phyloP scores from a whole-genome alignment of 2,113 vertebrate genomes.

The Lycocorax pyrrhopterus region DNA sequence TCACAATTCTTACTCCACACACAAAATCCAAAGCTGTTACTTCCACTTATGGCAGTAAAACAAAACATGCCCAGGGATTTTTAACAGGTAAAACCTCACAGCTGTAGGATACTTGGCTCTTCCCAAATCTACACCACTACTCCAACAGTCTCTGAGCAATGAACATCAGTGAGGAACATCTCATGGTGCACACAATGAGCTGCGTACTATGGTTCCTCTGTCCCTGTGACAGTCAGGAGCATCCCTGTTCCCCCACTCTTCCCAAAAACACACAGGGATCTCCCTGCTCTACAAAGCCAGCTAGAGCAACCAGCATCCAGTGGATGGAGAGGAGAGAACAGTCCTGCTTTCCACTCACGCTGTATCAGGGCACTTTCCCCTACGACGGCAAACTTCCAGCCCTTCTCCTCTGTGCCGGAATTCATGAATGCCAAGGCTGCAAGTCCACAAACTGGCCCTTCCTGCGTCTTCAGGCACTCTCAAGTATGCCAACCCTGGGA shows the following conservation, averaged over 20 bases:
- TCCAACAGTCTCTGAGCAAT: neutral
- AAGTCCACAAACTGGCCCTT: neutral
- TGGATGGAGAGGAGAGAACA: neutral
- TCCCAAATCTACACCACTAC: neutral
- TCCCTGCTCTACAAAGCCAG: neutral
- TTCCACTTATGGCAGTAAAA: neutral
- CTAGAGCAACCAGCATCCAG: neutral
- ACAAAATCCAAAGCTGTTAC: neutral
- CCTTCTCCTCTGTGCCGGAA: neutral
- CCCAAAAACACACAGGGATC: neutral
- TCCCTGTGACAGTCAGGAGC: neutral
- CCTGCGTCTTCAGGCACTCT: neutral
- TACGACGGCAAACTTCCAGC: rapidly evolving
- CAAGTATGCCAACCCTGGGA: constrained; percentile 26
- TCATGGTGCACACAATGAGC: neutral
- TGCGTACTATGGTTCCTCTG: rapidly evolving
- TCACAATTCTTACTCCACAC: neutral
- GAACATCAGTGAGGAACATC: neutral
- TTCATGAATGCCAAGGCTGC: neutral
- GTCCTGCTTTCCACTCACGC: neutral
- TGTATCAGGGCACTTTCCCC: neutral
- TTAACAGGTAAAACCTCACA: neutral
- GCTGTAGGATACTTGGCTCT: neutral
- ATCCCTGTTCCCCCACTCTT: neutral
- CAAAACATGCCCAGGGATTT: neutral